Conservation (phyloP, 2,797 vertebrate species). For the Spatula clypeata region DNA sequence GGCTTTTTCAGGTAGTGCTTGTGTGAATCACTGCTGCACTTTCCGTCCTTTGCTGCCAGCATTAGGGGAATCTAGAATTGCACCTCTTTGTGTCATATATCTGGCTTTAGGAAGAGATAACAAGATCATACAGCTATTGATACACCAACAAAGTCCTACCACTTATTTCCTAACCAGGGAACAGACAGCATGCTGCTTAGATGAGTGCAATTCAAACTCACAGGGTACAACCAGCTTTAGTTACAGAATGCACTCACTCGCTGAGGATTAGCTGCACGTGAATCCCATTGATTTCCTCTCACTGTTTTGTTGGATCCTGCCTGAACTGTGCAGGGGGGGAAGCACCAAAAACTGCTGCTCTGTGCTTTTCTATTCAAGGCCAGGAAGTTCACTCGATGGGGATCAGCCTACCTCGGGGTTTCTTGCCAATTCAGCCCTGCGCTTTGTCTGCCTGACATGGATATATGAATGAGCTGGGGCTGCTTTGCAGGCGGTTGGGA, state of each 20-base stretch:
- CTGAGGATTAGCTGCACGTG: not conserved
- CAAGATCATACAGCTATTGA: not conserved
- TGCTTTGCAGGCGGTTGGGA: not conserved
- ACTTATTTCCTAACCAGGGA: not conserved
- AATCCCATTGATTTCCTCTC: slow-evolving; percentile 30
- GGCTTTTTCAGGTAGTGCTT: not conserved
- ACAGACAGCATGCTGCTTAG: not conserved
- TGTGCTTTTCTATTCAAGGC: slow-evolving; percentile 11
- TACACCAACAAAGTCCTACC: not conserved
- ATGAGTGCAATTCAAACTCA: not conserved
- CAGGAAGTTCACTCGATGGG: not conserved
- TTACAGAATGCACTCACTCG: not conserved
- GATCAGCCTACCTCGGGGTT: not conserved
- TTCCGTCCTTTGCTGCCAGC: not conserved
- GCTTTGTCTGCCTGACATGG: not conserved
- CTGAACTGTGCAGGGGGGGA: not conserved
- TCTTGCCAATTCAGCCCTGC: not conserved
- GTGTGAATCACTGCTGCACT: not conserved
- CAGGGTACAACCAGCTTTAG: not conserved
- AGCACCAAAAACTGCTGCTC: not conserved
- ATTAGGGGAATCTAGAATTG: accelerated
- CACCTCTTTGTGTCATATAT: not conserved
- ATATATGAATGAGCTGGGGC: not conserved
- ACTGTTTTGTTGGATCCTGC: not conserved
- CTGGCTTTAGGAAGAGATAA: not conserved